phyloP scores from a whole-genome alignment of 2,113 vertebrate species.

The Myodes glareolus region DNA sequence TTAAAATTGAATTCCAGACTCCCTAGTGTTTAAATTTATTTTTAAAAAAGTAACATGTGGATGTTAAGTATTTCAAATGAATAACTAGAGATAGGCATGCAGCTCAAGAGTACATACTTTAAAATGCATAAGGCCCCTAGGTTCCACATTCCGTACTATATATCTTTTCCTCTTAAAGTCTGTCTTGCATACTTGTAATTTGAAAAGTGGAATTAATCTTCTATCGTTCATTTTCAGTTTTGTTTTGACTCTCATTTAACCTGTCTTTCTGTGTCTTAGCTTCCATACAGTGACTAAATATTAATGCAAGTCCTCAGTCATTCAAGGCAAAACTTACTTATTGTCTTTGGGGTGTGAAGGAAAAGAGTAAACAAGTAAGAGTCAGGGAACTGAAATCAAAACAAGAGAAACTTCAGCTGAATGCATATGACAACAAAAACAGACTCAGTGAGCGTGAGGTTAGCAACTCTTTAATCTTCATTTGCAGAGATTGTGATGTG shows the following conservation, averaged over 20 bases:
- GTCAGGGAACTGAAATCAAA: background rate
- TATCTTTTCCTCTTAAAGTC: background rate
- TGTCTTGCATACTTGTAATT: background rate
- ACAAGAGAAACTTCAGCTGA: background rate
- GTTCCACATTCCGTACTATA: background rate
- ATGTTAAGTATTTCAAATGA: background rate
- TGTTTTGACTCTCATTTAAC: background rate
- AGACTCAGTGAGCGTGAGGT: background rate
- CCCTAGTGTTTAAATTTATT: background rate
- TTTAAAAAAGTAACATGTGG: background rate
- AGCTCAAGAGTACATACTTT: background rate
- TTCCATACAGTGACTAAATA: background rate
- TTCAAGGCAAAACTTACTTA: background rate
- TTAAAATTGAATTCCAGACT: background rate
- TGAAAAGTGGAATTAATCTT: conserved; percentile 32
- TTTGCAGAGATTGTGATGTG: background rate
- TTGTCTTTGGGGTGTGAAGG: background rate
- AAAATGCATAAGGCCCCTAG: background rate
- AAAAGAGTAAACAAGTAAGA: background rate
- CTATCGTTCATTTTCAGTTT: background rate
- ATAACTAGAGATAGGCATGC: background rate
- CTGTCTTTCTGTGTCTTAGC: background rate
- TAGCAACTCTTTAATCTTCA: background rate
- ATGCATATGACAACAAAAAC: background rate
- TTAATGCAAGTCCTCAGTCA: background rate